Conservation (phyloP, 1,140 invertebrate species). For the Batillaria attramentaria region DNA sequence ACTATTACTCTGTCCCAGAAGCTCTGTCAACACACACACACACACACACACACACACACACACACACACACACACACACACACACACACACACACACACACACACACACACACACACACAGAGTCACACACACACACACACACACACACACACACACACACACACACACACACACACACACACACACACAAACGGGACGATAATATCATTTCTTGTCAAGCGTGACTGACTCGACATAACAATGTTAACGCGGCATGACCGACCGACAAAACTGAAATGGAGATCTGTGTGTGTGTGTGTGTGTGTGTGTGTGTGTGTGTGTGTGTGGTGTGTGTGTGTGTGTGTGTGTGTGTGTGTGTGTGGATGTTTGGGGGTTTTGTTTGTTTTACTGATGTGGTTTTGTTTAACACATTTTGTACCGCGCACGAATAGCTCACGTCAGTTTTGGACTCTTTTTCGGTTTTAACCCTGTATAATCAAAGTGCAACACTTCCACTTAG, state of each 20-base stretch:
- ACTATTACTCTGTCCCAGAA: too few relatives aligned
- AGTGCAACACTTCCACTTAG: too few relatives aligned
- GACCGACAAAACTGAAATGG: not conserved
- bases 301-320: not conserved
- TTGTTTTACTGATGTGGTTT: not conserved
- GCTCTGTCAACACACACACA: conserved; percentile 15
- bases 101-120: not conserved
- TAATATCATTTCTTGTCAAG: not conserved
- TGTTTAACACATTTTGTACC: not conserved
- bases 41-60: conserved; percentile 18
- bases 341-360: conserved; percentile 13
- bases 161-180: conserved; percentile 14
- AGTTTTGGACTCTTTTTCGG: not conserved
- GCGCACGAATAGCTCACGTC: not conserved
- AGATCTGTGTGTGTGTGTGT: conserved; percentile 1
- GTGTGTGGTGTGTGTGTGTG: conserved; percentile 14
- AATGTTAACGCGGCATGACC: not conserved
- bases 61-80: conserved; percentile 21
- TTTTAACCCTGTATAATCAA: not conserved
- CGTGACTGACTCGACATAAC: not conserved
- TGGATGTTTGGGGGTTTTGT: not conserved
- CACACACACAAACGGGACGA: not conserved
- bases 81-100: not conserved
- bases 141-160: conserved; percentile 21
- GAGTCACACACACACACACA: not conserved